phyloP scores from a whole-genome alignment of 2,797 vertebrate genomes.

The Falco berigora region DNA sequence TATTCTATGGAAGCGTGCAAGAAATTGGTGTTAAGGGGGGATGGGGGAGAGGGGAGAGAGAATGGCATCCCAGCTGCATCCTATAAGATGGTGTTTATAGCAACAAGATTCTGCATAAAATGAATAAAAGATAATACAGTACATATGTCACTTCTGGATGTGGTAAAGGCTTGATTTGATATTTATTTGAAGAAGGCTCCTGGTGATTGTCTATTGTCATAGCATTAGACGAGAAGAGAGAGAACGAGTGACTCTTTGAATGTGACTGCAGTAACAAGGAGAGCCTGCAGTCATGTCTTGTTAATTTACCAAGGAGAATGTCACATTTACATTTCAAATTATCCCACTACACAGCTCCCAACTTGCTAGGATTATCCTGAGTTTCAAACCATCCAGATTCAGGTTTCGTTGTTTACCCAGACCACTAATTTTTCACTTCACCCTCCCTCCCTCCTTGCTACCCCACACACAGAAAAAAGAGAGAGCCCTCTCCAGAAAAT shows the following conservation, averaged over 20 bases:
- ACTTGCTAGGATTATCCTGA: constrained; percentile 48
- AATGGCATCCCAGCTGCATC: background rate
- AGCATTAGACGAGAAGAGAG: constrained; percentile 44
- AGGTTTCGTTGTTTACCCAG: constrained; percentile 54
- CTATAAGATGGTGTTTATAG: constrained; percentile 14
- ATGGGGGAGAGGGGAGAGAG: background rate
- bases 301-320: constrained; percentile 72
- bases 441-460: background rate
- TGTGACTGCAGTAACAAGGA: constrained; percentile 55
- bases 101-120: constrained; percentile 29
- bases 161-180: constrained; percentile 42
- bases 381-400: constrained; percentile 54
- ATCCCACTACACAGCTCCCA: constrained; percentile 53
- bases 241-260: constrained; percentile 24
- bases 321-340: constrained; percentile 75
- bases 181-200: constrained; percentile 62
- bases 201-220: constrained; percentile 64
- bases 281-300: constrained; percentile 64
- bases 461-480: background rate
- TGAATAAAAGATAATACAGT: constrained; percentile 55
- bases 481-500: background rate
- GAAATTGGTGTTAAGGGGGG: background rate
- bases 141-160: constrained; percentile 51
- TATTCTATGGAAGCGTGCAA: background rate
- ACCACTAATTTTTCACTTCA: constrained; percentile 48